Evolutionary conservation across 2,797 vertebrate genomes (phyloP).

Genomic region (Takifugu rubripes): DNA sequence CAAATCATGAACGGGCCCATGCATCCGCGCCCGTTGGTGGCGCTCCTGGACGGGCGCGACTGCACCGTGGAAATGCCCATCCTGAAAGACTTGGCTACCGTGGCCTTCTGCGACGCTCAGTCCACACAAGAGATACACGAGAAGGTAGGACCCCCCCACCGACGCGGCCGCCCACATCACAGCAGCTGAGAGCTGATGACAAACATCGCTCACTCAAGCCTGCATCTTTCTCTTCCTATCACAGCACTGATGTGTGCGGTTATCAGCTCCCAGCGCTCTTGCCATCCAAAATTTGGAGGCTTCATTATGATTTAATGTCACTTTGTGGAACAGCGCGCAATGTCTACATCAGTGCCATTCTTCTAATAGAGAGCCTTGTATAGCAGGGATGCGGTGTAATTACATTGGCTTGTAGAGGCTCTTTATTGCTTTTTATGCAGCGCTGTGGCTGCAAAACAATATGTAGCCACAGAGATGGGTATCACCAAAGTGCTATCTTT

Average conservation of each 20-base stretch:
- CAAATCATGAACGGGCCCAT: constrained; percentile 98
- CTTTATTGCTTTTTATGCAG: constrained; percentile 73
- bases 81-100: constrained; percentile 94
- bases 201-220: constrained; percentile 16
- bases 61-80: constrained; percentile 99
- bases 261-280: constrained; percentile 47
- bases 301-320: constrained; percentile 70
- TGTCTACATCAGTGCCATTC: constrained; percentile 50
- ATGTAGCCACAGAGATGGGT: constrained; percentile 57
- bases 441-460: constrained; percentile 52
- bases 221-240: constrained; percentile 28
- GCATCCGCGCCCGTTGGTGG: constrained; percentile 96
- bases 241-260: constrained; percentile 35
- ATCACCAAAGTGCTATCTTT: constrained; percentile 59
- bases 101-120: constrained; percentile 96
- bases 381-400: constrained; percentile 65
- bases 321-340: constrained; percentile 43
- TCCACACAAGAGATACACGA: constrained; percentile 98
- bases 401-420: constrained; percentile 66
- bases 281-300: constrained; percentile 64
- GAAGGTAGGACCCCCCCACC: constrained; percentile 78
- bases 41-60: constrained; percentile 93
- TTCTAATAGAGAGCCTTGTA: constrained; percentile 63
- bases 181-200: constrained; percentile 13
- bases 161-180: background rate